Conservation (phyloP, 2,797 vertebrate genomes). For the Coregonus sp. region DNA sequence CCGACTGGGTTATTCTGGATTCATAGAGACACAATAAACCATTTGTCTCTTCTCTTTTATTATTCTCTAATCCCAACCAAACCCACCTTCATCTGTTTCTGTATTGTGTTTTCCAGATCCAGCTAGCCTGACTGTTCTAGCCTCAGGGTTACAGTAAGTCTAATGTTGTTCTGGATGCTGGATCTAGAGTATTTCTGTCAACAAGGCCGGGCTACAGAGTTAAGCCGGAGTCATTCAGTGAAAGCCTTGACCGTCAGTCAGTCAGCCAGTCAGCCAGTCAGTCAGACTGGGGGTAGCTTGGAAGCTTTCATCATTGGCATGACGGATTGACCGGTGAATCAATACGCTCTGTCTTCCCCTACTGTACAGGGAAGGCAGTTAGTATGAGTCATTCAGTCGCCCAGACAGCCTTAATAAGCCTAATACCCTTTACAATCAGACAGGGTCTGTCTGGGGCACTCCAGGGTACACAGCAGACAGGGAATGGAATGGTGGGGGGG, state of each 20-base stretch:
- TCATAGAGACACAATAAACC: background rate
- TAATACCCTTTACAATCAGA: constrained; percentile 42
- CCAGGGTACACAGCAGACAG: constrained; percentile 42
- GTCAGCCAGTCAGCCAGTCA: no score
- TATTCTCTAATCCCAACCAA: no score
- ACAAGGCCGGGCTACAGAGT: background rate
- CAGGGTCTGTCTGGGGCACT: constrained; percentile 51
- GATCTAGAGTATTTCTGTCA: constrained; percentile 2
- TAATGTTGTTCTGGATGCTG: background rate
- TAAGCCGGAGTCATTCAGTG: background rate
- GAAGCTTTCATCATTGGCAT: constrained; percentile 45
- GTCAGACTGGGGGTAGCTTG: background rate
- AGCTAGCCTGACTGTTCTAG: background rate
- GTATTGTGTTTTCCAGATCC: background rate
- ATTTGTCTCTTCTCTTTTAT: no score
- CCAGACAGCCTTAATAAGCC: constrained; percentile 40
- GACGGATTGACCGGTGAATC: constrained; percentile 47
- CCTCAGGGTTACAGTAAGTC: background rate
- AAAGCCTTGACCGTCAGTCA: background rate
- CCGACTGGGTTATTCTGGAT: background rate
- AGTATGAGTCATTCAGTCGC: constrained; percentile 43
- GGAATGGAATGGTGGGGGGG: constrained; percentile 7
- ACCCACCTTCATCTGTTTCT: background rate
- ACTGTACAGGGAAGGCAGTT: constrained; percentile 46
- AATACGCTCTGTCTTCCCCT: constrained; percentile 41